Base-by-base conservation (phyloP, 2,113 vertebrate species). In the Corythaixoides concolor region DNA sequence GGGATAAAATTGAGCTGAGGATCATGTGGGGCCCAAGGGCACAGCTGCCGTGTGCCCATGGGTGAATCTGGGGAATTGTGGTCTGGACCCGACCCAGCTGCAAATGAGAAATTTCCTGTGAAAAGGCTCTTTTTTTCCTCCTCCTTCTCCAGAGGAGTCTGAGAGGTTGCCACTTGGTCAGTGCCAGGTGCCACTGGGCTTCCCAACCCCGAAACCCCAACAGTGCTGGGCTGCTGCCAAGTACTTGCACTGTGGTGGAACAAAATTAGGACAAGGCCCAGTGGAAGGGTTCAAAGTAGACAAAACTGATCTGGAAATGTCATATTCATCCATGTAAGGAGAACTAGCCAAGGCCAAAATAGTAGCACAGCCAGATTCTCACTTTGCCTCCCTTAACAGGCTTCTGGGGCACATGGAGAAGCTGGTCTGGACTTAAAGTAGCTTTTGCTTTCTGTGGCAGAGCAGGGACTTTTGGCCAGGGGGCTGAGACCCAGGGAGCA, bases 1-100 rank as follows among this genome's bases (percentile, higher is more conserved):
- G 97, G 97, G 97, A 97, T 93, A 85, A 87, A 96, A 94, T 82
- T 89, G 76, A 97, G 94, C 91, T 81, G 92, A 94, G 93, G 69
- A 60, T 87, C 33, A 60, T 5, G 19, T 24, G 37, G 93, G 83
- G 84, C 88, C 85, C 50, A 30, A 90, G 49, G 88, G 93, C 85
- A 77, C 72, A 3, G 87, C 90, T 78, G 83, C 76, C 12, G 62
- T 90, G 82, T 91, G 93, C 85, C 88, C 59, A 11, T 3, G 55
- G 87, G 58, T 11, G 2, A 81, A 67, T 45, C 20, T 2, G 2
- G 76, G 67, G 47, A 55, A 62, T 74, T 2, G 11, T 3, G 2
- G 67, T 78, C 73, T 77, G 72, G 27, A 45, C 76, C 50, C 0
- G 6, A 87, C 81, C 59, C 85, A n/a, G 90, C 84, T 93, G 81